Conservation (phyloP, 2,113 vertebrate genomes). For the Dasyurus viverrinus region DNA sequence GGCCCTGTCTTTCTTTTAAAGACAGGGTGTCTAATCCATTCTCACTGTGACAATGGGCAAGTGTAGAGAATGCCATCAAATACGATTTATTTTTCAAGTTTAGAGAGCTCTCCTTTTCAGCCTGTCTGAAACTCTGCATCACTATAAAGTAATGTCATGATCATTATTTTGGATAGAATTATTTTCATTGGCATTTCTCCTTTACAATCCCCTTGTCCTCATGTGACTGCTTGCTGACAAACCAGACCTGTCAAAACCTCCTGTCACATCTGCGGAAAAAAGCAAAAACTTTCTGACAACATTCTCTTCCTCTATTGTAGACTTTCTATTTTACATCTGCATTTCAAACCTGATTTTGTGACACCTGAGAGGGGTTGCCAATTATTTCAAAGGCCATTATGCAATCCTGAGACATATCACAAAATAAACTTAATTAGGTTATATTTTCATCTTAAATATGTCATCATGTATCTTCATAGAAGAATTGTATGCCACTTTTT, state of each 20-base stretch:
- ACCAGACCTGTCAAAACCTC: constrained; percentile 71
- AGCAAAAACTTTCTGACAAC: constrained; percentile 65
- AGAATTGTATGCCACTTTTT: neutral
- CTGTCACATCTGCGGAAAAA: constrained; percentile 64
- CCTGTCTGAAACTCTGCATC: constrained; percentile 29
- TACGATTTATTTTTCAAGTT: constrained; percentile 38
- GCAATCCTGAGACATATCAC: constrained; percentile 61
- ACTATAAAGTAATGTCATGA: constrained; percentile 56
- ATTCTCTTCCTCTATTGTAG: constrained; percentile 63
- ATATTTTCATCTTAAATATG: constrained; percentile 54
- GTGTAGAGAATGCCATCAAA: constrained; percentile 22
- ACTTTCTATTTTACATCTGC: constrained; percentile 57
- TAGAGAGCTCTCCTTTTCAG: constrained; percentile 67
- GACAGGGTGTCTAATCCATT: neutral
- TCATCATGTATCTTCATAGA: constrained; percentile 51
- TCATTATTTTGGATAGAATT: constrained; percentile 58
- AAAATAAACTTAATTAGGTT: constrained; percentile 69
- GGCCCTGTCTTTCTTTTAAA: neutral
- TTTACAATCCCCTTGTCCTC: constrained; percentile 69
- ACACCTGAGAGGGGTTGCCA: constrained; percentile 52
- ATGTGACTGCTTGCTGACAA: constrained; percentile 74
- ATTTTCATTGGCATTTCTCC: constrained; percentile 70
- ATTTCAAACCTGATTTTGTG: constrained; percentile 55
- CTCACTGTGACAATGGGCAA: constrained; percentile 22
- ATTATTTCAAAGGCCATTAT: constrained; percentile 68